phyloP scores from a whole-genome alignment of 2,797 vertebrate genomes.

The Momotus momota region DNA sequence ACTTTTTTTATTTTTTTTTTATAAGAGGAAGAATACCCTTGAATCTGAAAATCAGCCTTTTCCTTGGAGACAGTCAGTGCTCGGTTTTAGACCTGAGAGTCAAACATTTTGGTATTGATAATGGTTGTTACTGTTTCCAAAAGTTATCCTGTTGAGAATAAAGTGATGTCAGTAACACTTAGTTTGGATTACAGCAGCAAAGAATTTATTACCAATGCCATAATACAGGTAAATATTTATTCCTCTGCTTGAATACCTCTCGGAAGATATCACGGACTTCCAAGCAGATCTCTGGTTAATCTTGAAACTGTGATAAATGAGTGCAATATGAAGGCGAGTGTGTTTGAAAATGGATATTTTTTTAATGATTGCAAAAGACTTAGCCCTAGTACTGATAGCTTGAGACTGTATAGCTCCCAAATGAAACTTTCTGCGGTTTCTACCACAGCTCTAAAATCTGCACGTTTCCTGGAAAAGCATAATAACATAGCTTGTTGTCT shows the following conservation, averaged over 20 bases:
- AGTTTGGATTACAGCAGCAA: neutral
- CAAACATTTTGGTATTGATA: neutral
- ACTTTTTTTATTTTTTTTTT: neutral
- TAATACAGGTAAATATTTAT: neutral
- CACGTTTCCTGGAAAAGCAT: fast-evolving
- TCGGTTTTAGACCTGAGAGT: neutral
- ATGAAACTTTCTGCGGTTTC: neutral
- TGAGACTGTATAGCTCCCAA: neutral
- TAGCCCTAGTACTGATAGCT: neutral
- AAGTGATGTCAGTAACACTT: neutral
- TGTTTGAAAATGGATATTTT: neutral
- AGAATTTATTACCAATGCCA: neutral
- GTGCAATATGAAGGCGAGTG: fast-evolving
- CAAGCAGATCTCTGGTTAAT: neutral
- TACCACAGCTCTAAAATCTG: neutral
- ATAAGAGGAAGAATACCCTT: neutral
- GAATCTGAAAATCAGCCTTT: neutral
- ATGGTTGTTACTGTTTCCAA: neutral
- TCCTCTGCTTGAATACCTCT: neutral
- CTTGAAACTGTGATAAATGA: neutral
- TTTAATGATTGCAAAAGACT: neutral
- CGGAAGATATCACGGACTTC: neutral
- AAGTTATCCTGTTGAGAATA: neutral
- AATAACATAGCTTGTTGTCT: neutral
- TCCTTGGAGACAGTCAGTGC: neutral